Percentiles rank a stretch among this genome's conserved stretches.
phyloP scores from a whole-genome alignment of 1,140 invertebrate genomes.

The Ganaspis sp. region DNA sequence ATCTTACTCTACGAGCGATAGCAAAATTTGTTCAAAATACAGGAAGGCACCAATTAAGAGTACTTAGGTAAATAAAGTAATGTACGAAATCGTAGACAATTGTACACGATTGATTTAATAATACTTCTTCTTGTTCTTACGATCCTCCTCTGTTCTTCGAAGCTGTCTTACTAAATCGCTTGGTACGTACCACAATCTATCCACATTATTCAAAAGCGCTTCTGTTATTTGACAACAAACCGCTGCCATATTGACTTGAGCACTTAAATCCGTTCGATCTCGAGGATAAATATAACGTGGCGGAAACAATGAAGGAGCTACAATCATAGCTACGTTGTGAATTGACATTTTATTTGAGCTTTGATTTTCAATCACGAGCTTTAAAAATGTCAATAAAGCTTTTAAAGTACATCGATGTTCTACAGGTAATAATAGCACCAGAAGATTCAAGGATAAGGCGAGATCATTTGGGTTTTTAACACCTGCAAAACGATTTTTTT shows the following conservation, averaged over 20 bases:
- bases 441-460: slow-evolving; percentile 82
- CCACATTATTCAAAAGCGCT: slow-evolving; percentile 83
- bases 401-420: slow-evolving; percentile 89
- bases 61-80: neutral
- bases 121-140: slow-evolving; percentile 74
- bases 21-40: neutral
- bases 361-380: slow-evolving; percentile 83
- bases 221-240: slow-evolving; percentile 89
- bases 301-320: slow-evolving; percentile 93
- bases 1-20: too few species aligned
- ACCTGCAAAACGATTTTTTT: slow-evolving; percentile 58
- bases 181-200: slow-evolving; percentile 88
- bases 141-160: slow-evolving; percentile 78
- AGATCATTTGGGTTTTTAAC: slow-evolving; percentile 69
- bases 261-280: slow-evolving; percentile 77
- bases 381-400: slow-evolving; percentile 85
- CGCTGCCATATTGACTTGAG: slow-evolving; percentile 88
- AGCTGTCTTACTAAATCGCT: slow-evolving; percentile 82
- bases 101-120: slow-evolving; percentile 41
- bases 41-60: neutral
- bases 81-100: neutral
- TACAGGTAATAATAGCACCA: slow-evolving; percentile 88
- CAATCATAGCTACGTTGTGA: slow-evolving; percentile 94
- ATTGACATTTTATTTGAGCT: slow-evolving; percentile 91
- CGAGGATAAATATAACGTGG: slow-evolving; percentile 80